These are phyloP conservation scores for Erebia ligea DNA, from an alignment of 2,888 invertebrate species.

Conservation along the genomic window DNA sequence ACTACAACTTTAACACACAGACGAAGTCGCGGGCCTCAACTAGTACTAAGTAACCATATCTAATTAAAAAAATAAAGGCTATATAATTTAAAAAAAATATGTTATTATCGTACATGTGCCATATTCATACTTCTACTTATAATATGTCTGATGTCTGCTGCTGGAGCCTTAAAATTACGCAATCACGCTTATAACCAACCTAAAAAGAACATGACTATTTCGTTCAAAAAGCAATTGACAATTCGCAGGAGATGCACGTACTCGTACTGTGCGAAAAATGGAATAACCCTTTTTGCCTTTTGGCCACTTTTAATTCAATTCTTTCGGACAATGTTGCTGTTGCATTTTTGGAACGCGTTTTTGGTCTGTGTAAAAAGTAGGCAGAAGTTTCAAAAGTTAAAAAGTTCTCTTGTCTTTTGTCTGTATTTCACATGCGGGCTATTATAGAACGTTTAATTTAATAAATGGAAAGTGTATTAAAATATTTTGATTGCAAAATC, in stretches of 20 bases:
- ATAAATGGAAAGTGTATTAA: not conserved
- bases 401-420: not conserved
- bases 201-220: not conserved
- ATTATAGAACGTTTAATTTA: too few species aligned
- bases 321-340: conserved; percentile 3
- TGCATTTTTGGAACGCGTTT: not conserved
- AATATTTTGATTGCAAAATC: not conserved
- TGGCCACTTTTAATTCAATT: conserved; percentile 16
- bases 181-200: not conserved
- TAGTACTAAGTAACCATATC: too few species aligned
- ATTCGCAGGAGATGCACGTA: not conserved
- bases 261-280: conserved; percentile 1
- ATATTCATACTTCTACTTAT: too few species aligned
- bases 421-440: too few species aligned
- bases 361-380: not conserved
- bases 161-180: not conserved
- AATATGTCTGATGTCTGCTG: too few species aligned
- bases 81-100: too few species aligned
- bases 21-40: too few species aligned
- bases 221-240: conserved; percentile 5
- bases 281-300: conserved; percentile 9
- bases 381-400: not conserved
- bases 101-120: too few species aligned
- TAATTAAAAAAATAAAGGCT: too few species aligned
- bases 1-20: too few species aligned